Percentiles rank a stretch among this genome's conserved stretches.
These are phyloP conservation scores for Nomada fabriciana DNA, from an alignment of 2,888 invertebrate genomes.

Conservation along the genomic window DNA sequence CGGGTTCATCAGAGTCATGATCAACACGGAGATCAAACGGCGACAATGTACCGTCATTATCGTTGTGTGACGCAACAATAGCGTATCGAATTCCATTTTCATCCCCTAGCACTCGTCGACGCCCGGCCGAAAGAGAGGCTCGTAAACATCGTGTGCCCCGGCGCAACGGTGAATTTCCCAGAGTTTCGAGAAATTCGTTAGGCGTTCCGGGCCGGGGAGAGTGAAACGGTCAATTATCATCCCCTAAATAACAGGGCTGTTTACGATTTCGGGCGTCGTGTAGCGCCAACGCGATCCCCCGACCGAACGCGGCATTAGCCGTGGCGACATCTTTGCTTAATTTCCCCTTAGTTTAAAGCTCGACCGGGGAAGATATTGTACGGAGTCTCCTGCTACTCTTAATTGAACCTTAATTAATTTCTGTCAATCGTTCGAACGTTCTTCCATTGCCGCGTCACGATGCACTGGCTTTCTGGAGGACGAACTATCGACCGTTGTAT, in stretches of 20 bases:
- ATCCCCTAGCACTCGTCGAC: conserved; percentile 35
- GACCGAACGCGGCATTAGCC: conserved; percentile 68
- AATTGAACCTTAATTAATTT: conserved; percentile 81
- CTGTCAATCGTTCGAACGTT: conserved; percentile 59
- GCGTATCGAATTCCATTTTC: conserved; percentile 64
- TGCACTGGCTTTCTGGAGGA: not conserved
- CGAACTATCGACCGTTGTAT: not conserved
- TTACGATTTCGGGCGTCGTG: conserved; percentile 77
- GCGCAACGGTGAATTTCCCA: conserved; percentile 64
- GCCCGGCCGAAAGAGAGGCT: conserved; percentile 36
- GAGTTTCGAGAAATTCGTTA: conserved; percentile 68
- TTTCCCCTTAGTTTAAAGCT: conserved; percentile 69
- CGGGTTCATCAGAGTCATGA: conserved; percentile 6
- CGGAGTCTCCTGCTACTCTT: conserved; percentile 72
- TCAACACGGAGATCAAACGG: conserved; percentile 28
- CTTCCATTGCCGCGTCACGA: not conserved
- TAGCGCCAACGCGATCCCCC: conserved; percentile 48
- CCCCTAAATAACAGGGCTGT: conserved; percentile 81
- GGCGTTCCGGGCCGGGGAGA: conserved; percentile 60
- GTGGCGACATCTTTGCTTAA: conserved; percentile 84
- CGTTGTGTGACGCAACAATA: conserved; percentile 58
- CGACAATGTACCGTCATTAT: conserved; percentile 47
- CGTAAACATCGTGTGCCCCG: conserved; percentile 55
- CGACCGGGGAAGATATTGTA: conserved; percentile 20
- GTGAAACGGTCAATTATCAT: conserved; percentile 80